Evolutionary conservation across 1,140 invertebrate genomes (phyloP).

Genomic region (Cydia pomonella): DNA sequence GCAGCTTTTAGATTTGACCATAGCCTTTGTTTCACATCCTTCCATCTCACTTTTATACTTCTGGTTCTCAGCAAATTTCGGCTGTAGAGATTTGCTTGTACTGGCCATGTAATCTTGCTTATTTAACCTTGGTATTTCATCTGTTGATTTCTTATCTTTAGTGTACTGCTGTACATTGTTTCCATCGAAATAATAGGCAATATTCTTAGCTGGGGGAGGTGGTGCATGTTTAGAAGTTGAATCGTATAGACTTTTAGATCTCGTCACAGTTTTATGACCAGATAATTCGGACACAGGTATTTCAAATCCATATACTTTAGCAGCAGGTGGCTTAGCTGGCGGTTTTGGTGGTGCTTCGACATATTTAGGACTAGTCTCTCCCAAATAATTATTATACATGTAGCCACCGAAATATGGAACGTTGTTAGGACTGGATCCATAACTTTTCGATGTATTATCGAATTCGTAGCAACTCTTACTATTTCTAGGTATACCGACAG

Average conservation of each 20-base stretch:
- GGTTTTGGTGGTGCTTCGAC: background rate
- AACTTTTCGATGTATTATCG: constrained; percentile 81
- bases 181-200: constrained; percentile 82
- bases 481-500: constrained; percentile 61
- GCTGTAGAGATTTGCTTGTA: constrained; percentile 72
- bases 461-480: constrained; percentile 80
- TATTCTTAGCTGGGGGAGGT: constrained; percentile 70
- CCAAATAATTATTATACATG: constrained; percentile 77
- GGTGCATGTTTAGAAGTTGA: constrained; percentile 63
- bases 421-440: constrained; percentile 83
- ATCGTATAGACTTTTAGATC: constrained; percentile 77
- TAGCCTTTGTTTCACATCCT: constrained; percentile 69
- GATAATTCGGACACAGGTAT: constrained; percentile 57
- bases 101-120: constrained; percentile 81
- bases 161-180: constrained; percentile 70
- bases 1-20: constrained; percentile 78
- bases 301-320: constrained; percentile 70
- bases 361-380: constrained; percentile 53
- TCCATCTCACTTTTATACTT: constrained; percentile 75
- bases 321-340: constrained; percentile 51
- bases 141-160: constrained; percentile 64
- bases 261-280: constrained; percentile 74
- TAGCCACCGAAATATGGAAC: constrained; percentile 66
- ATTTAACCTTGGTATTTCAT: constrained; percentile 81
- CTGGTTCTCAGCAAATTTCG: constrained; percentile 72